Percentiles rank a stretch among this genome's conserved stretches.
Evolutionary conservation across 2,797 vertebrate genomes (phyloP).

Genomic region (Anguilla obscura): DNA sequence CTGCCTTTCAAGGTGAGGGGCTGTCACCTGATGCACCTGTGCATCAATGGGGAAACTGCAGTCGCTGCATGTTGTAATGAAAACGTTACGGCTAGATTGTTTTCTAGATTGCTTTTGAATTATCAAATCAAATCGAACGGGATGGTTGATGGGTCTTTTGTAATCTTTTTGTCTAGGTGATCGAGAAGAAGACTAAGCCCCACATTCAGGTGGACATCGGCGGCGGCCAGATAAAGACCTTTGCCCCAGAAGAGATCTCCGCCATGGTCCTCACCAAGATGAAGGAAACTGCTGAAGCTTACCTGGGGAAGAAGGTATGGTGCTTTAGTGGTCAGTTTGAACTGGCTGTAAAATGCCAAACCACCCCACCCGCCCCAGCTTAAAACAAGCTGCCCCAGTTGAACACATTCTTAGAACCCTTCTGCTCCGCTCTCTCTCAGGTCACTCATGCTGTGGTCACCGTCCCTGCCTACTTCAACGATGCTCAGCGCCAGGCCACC

Average conservation of each 20-base stretch:
- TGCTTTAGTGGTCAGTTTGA: background rate
- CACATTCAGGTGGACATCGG: slow-evolving; percentile 50
- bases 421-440: slow-evolving; percentile 44
- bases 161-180: slow-evolving; percentile 25
- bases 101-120: background rate
- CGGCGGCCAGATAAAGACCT: slow-evolving; percentile 50
- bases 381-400: background rate
- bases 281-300: slow-evolving; percentile 58
- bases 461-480: slow-evolving; percentile 83
- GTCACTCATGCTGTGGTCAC: slow-evolving; percentile 82
- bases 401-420: background rate
- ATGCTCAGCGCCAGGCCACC: slow-evolving; percentile 82
- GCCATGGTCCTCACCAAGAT: slow-evolving; percentile 58
- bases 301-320: slow-evolving; percentile 75
- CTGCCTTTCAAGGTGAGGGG: slow-evolving; percentile 76
- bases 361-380: background rate
- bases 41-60: background rate
- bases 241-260: slow-evolving; percentile 55
- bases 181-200: slow-evolving; percentile 47
- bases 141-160: background rate
- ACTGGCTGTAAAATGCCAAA: background rate
- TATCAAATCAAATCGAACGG: background rate
- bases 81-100: background rate
- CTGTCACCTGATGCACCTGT: background rate
- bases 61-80: background rate